Conservation (phyloP, 2,888 invertebrate species). For the Platycnemis pennipes region DNA sequence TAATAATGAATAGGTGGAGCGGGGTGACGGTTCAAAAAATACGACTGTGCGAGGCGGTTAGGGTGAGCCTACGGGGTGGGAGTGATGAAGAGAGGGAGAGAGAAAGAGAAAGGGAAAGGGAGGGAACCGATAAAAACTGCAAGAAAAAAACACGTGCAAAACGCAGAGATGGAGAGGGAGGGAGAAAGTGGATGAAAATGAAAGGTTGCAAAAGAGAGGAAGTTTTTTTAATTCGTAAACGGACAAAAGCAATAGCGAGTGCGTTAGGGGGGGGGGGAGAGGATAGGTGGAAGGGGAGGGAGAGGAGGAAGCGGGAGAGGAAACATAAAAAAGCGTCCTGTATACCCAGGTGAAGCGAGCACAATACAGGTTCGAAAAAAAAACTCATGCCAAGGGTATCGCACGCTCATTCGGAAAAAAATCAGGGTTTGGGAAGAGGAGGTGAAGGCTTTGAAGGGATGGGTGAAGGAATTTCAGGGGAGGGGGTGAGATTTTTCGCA, state of each 20-base stretch:
- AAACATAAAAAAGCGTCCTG: background rate
- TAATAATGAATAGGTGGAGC: background rate
- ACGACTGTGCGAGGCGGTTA: background rate
- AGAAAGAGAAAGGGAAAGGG: background rate
- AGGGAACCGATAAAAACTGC: background rate
- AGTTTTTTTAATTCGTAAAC: no score
- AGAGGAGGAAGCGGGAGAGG: background rate
- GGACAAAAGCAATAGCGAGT: background rate
- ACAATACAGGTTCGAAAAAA: constrained; percentile 40
- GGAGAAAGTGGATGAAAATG: background rate
- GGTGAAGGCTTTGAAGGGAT: background rate
- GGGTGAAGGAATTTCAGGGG: background rate
- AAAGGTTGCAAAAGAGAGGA: background rate
- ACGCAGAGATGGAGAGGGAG: background rate
- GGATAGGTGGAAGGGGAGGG: background rate
- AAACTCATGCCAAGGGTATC: background rate
- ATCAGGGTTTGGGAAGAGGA: no score
- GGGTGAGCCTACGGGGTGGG: background rate
- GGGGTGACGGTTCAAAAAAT: background rate
- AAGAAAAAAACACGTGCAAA: background rate
- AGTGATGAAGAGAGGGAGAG: background rate
- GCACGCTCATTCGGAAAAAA: constrained; percentile 6
- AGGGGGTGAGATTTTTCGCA: background rate
- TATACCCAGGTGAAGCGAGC: background rate
- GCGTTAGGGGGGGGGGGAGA: background rate